phyloP scores from a whole-genome alignment of 2,797 vertebrate species.

The Rousettus madagascariensis region DNA sequence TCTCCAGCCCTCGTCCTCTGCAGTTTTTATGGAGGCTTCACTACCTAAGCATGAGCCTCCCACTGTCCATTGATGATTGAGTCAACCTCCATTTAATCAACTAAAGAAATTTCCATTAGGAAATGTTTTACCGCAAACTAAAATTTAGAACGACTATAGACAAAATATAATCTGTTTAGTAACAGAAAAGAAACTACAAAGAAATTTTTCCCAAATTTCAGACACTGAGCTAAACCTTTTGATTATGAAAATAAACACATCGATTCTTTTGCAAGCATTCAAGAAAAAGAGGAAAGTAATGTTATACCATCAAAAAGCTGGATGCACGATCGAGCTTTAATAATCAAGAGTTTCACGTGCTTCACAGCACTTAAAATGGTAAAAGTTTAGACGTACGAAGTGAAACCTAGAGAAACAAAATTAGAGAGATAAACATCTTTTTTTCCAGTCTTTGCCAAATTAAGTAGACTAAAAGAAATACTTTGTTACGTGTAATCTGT shows the following conservation, averaged over 20 bases:
- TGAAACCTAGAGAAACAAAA: background rate
- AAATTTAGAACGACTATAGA: background rate
- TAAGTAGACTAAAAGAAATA: background rate
- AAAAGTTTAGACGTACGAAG: background rate
- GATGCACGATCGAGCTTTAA: background rate
- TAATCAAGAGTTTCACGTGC: background rate
- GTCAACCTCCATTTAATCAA: background rate
- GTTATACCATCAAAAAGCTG: background rate
- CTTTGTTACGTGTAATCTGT: background rate
- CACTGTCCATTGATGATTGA: background rate
- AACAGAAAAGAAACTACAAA: background rate
- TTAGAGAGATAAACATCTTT: background rate
- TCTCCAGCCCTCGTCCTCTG: background rate
- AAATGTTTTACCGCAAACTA: background rate
- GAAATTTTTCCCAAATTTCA: background rate
- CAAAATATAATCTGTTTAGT: background rate
- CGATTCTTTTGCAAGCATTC: background rate
- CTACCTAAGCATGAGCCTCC: background rate
- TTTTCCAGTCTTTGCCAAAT: background rate
- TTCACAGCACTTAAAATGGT: background rate
- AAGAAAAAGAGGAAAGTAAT: background rate
- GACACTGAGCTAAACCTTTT: background rate
- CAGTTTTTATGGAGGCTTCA: background rate
- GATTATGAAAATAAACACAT: background rate
- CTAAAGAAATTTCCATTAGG: background rate